Evolutionary conservation across 2,888 invertebrate genomes (phyloP).

Genomic region (Oligia fasciuncula): DNA sequence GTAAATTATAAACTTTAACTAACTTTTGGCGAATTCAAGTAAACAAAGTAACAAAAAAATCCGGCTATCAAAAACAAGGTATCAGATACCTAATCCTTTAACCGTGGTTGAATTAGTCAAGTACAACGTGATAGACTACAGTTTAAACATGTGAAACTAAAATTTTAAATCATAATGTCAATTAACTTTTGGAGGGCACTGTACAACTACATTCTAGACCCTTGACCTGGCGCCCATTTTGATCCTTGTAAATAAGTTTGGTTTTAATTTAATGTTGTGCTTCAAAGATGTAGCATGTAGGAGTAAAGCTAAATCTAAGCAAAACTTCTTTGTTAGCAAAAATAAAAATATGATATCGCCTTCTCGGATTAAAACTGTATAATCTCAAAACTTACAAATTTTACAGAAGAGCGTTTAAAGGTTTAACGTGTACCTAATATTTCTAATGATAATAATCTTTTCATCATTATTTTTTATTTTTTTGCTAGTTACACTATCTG

Average conservation of each 20-base stretch:
- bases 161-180: constrained; percentile 2
- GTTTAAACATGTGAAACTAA: not conserved
- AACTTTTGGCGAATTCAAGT: not conserved
- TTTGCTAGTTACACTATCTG: too few species aligned
- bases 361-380: too few species aligned
- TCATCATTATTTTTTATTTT: too few species aligned
- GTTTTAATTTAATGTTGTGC: not conserved
- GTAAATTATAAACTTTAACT: not conserved
- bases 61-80: not conserved
- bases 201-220: not conserved
- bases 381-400: too few species aligned
- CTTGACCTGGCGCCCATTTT: not conserved
- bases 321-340: not conserved
- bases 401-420: too few species aligned
- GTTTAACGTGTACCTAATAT: too few species aligned
- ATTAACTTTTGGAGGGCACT: not conserved
- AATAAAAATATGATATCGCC: not conserved
- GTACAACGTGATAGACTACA: not conserved
- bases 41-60: not conserved
- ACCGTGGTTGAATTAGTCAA: not conserved
- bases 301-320: not conserved
- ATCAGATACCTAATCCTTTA: not conserved
- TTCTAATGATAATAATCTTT: too few species aligned
- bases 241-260: not conserved
- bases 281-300: not conserved